These are phyloP conservation scores for Lapara coniferarum DNA, from an alignment of 2,888 invertebrate genomes.

Conservation along the genomic window DNA sequence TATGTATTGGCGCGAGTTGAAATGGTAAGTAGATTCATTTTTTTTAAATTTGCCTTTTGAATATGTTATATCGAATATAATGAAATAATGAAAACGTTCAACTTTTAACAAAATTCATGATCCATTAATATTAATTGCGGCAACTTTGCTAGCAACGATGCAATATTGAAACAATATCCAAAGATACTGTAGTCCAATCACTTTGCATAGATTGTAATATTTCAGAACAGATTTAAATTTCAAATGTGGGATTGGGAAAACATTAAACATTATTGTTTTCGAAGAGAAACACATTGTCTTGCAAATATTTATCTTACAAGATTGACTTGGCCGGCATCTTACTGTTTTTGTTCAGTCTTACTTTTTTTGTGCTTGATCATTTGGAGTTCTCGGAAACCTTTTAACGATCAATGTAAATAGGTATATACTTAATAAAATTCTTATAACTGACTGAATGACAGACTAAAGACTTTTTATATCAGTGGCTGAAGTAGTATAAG, in stretches of 20 bases:
- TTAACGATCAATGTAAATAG: not conserved
- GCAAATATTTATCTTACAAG: conserved; percentile 14
- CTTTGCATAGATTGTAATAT: conserved; percentile 20
- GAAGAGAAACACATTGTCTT: conserved; percentile 1
- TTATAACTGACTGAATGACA: no score
- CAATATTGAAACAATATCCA: not conserved
- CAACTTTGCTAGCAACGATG: conserved; percentile 4
- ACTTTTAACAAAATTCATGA: no score
- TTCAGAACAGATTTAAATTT: conserved; percentile 4
- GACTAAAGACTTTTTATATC: no score
- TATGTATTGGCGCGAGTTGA: no score
- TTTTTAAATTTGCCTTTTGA: no score
- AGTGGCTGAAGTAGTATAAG: no score
- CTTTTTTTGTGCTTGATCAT: not conserved
- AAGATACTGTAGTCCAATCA: not conserved
- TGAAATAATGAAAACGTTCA: no score
- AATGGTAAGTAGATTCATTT: no score
- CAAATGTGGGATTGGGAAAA: conserved; percentile 8
- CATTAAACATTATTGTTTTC: conserved; percentile 9
- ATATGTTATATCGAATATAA: no score
- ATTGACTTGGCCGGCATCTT: conserved; percentile 1
- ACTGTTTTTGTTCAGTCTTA: not conserved
- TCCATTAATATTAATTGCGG: not conserved
- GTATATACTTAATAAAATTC: no score
- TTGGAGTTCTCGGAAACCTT: not conserved